These are phyloP conservation scores for Megalonaias nervosa DNA, from an alignment of 1,140 invertebrate species.

Conservation along the genomic window DNA sequence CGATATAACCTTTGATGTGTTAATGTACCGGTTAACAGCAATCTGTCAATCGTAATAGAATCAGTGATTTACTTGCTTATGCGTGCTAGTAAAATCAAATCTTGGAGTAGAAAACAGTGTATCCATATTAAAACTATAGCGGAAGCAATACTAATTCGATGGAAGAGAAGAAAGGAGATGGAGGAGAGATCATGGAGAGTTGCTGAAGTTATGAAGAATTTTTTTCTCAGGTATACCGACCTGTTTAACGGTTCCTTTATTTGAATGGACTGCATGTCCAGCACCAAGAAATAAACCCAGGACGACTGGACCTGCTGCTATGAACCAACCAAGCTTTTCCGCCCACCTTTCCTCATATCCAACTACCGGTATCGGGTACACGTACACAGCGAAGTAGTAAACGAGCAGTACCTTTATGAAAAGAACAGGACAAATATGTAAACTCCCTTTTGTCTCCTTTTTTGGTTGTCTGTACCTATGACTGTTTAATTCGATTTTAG, in stretches of 20 bases:
- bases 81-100: background rate
- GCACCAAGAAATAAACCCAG: slow-evolving; percentile 55
- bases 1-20: too few species aligned
- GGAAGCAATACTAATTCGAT: background rate
- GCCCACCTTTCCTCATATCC: slow-evolving; percentile 60
- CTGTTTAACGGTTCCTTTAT: slow-evolving; percentile 55
- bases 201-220: background rate
- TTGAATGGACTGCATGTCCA: slow-evolving; percentile 50
- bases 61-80: background rate
- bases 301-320: slow-evolving; percentile 50
- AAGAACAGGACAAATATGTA: background rate
- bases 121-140: background rate
- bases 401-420: slow-evolving; percentile 57
- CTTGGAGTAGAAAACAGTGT: background rate
- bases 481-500: too few species aligned
- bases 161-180: background rate
- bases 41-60: too few species aligned
- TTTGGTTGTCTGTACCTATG: too few species aligned
- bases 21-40: too few species aligned
- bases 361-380: slow-evolving; percentile 58
- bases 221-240: slow-evolving; percentile 22
- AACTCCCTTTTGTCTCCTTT: too few species aligned
- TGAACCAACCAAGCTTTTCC: slow-evolving; percentile 58
- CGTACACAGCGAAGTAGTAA: slow-evolving; percentile 62
- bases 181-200: background rate